phyloP scores from a whole-genome alignment of 2,888 invertebrate species.

The Pterostichus madidus region DNA sequence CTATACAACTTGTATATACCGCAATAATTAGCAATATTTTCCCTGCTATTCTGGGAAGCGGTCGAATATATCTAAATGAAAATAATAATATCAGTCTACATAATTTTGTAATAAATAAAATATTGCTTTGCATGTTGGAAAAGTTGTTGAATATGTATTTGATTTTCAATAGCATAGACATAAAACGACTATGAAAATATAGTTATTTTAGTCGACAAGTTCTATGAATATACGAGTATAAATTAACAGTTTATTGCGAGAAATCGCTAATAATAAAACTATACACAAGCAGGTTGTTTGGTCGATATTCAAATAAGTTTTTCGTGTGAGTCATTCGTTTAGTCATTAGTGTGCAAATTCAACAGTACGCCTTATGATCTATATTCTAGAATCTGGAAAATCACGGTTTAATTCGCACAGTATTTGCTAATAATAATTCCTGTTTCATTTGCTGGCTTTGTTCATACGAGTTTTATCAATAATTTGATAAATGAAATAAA shows the following conservation, averaged over 20 bases:
- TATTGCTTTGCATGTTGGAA: background rate
- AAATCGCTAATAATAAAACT: slow-evolving; percentile 7
- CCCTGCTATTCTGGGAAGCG: background rate
- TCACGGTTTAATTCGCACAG: background rate
- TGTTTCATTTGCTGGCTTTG: background rate
- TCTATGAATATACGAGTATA: slow-evolving; percentile 1
- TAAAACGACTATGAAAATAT: background rate
- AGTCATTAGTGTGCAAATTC: slow-evolving; percentile 35
- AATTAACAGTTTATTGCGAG: slow-evolving; percentile 16
- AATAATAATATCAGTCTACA: background rate
- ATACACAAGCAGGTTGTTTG: background rate
- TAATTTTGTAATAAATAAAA: background rate
- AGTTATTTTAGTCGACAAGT: background rate
- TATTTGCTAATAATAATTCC: slow-evolving; percentile 5
- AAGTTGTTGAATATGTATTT: background rate
- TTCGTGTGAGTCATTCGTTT: slow-evolving; percentile 33
- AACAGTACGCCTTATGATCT: slow-evolving; percentile 16
- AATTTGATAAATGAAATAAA: too few relatives aligned
- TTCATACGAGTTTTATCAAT: background rate
- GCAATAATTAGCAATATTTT: slow-evolving; percentile 19
- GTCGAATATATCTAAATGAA: background rate
- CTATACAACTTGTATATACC: background rate
- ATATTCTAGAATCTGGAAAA: background rate
- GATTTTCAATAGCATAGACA: background rate
- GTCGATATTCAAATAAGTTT: slow-evolving; percentile 34